phyloP scores from a whole-genome alignment of 2,113 vertebrate species.

The Daboia siamensis region DNA sequence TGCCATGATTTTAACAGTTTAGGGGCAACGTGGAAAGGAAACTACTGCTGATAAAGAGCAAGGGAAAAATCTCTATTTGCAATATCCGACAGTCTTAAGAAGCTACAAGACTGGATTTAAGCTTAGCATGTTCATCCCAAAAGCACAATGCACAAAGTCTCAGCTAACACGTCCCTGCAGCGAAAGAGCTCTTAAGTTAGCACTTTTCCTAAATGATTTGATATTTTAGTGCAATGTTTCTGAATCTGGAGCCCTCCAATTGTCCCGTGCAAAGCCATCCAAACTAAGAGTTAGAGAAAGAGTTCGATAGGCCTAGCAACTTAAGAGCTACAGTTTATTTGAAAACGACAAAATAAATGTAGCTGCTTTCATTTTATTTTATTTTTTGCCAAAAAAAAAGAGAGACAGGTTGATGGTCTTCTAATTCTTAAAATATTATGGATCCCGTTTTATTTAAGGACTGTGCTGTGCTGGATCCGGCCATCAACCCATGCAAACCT shows the following conservation, averaged over 20 bases:
- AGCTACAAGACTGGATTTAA: neutral
- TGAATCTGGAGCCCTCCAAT: neutral
- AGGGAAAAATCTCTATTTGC: neutral
- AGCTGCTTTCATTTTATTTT: neutral
- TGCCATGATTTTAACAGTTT: neutral
- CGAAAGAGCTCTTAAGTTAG: neutral
- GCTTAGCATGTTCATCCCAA: neutral
- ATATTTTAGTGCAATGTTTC: neutral
- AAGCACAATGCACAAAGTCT: neutral
- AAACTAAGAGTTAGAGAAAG: neutral
- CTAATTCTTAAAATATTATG: neutral
- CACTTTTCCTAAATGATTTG: neutral
- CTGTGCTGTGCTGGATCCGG: neutral
- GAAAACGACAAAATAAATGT: neutral
- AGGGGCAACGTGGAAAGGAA: neutral
- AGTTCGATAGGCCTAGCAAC: neutral
- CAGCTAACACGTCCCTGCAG: neutral
- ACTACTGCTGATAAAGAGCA: accelerated
- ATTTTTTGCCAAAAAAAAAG: neutral
- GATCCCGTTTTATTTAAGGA: neutral
- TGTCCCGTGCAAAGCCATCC: neutral
- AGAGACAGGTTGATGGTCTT: neutral
- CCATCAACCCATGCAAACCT: neutral
- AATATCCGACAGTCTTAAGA: neutral
- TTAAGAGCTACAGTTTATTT: neutral